Conservation (phyloP, 2,113 vertebrate genomes). For the Entomyzon cyanotis region DNA sequence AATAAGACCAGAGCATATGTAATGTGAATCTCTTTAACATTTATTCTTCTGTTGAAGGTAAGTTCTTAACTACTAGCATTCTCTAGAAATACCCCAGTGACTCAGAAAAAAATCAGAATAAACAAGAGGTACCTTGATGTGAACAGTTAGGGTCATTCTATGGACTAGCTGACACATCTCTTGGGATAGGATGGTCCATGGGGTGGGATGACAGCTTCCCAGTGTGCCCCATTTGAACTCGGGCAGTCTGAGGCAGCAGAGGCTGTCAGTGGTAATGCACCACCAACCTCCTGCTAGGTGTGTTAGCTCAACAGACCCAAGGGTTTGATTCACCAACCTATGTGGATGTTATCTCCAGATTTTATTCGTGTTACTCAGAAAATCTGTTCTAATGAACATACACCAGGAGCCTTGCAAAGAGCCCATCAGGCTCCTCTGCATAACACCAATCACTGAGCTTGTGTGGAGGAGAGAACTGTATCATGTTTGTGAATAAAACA, state of each 20-base stretch:
- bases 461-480: neutral
- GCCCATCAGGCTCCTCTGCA: neutral
- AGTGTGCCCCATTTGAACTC: neutral
- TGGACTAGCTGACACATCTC: neutral
- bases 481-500: slow-evolving; percentile 2
- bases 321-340: neutral
- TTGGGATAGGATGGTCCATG: neutral
- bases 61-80: neutral
- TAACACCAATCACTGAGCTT: neutral
- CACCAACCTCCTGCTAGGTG: neutral
- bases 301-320: neutral
- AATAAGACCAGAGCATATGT: neutral
- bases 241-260: neutral
- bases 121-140: neutral
- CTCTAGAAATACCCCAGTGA: neutral
- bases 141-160: neutral
- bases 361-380: neutral
- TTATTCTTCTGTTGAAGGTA: neutral
- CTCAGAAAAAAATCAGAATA: neutral
- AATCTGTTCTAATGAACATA: neutral
- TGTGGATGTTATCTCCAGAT: neutral
- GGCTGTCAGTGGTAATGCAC: neutral
- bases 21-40: neutral
- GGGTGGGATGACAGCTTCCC: neutral
- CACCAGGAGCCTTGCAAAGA: neutral